phyloP scores from a whole-genome alignment of 1,140 invertebrate genomes.

The Tyrophagus putrescentiae region DNA sequence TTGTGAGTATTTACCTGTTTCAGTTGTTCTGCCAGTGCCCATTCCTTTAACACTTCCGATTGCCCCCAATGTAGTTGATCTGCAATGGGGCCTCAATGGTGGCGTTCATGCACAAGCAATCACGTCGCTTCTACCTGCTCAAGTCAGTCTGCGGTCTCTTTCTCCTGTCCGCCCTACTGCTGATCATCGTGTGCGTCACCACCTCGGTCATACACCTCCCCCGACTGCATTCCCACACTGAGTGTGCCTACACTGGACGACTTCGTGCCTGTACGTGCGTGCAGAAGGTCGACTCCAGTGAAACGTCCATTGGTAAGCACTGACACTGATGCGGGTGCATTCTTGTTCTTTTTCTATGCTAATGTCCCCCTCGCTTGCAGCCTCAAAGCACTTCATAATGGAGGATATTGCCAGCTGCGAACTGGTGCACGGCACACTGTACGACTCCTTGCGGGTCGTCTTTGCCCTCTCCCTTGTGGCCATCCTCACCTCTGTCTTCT shows the following conservation, averaged over 20 bases:
- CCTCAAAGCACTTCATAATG: slow-evolving; percentile 44
- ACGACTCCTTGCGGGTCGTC: slow-evolving; percentile 65
- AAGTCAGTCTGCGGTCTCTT: slow-evolving; percentile 69
- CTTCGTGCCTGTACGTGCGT: slow-evolving; percentile 59
- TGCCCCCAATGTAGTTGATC: too few relatives aligned
- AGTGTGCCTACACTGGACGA: slow-evolving; percentile 65
- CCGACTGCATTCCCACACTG: slow-evolving; percentile 61
- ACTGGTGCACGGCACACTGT: slow-evolving; percentile 66
- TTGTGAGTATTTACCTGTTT: slow-evolving; percentile 33
- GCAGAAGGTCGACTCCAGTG: neutral
- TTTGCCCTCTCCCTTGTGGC: slow-evolving; percentile 75
- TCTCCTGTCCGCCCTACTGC: slow-evolving; percentile 61
- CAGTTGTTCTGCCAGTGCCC: neutral
- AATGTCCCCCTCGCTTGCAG: slow-evolving; percentile 1
- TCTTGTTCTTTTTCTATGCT: neutral
- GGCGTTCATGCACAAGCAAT: slow-evolving; percentile 59
- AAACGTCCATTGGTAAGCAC: neutral
- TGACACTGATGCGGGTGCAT: neutral
- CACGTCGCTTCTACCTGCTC: slow-evolving; percentile 72
- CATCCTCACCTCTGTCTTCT: slow-evolving; percentile 73
- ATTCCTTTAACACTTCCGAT: slow-evolving; percentile 26
- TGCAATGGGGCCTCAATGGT: slow-evolving; percentile 68
- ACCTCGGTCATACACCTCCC: slow-evolving; percentile 88
- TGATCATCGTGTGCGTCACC: slow-evolving; percentile 68
- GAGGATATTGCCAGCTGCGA: slow-evolving; percentile 68